Evolutionary conservation across 37 sponge, comb jelly and placozoan species (phyloP), one percentile per base, ranked within the genome.

Genomic region (Theonella swinhoei): DNA sequence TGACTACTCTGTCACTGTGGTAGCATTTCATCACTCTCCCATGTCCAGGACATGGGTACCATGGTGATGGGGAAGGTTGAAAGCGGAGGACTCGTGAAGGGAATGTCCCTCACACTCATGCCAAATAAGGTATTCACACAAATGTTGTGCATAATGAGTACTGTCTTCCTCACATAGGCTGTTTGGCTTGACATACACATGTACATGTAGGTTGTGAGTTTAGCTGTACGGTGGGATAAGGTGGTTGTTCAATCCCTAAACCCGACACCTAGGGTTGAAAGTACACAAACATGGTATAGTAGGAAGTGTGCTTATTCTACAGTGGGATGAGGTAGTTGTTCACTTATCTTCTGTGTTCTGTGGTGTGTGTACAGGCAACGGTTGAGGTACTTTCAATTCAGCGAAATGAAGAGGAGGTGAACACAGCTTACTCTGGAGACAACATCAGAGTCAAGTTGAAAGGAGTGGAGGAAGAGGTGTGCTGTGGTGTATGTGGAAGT

Each of bases 41-140:
- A n/a, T n/a, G n/a, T n/a, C n/a, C 62, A 96, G 94, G 99, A 99
- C 78, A 99, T 96, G 97, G 99, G 99, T 0, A 96, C 97, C 29
- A 74, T 99, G 42, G 90, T 99, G 42, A 78, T 96, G 87, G 99
- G 99, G 11, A 96, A 94, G 80, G 71, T 99, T n/a, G 95, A 97
- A 58, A 89, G 93, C 9, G 99, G 99, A 5, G 75, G 65, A 20
- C 69, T 96, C 23, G 30, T 25, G 40, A 90, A 93, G 64, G 97
- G 95, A 62, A 58, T 89, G 36, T 33, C 67, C n/a, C 80, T 99
- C 58, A 31, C 92, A 61, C 64, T 99, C 39, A 96, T 99, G 99
- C 99, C 99, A 23, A 99, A 99, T 86, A 94, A 88, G 88, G 98
- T 97, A 77, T n/a, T n/a, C n/a, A n/a, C n/a, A n/a, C n/a, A n/a